Base-by-base conservation (phyloP, 1,140 invertebrate genomes). In the Drosophila ambigua region DNA sequence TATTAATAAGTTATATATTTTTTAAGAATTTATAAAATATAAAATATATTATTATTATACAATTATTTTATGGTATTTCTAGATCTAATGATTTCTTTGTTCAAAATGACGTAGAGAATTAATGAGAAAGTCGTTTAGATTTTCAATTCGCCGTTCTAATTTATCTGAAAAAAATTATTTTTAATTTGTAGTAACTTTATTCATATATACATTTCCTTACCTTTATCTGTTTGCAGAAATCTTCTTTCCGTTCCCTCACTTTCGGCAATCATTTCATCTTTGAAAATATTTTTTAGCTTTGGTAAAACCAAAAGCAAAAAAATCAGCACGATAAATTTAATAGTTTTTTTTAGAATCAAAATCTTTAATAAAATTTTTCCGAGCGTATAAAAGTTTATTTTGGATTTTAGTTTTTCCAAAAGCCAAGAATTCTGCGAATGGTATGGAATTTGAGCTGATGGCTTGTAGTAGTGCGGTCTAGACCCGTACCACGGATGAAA, bases 291-390 rank as follows among this genome's bases (percentile, higher is more conserved):
- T 64, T 94, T 94, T 11, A 96, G 91, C 80, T 95, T 95, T 0
- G 96, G 96, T 54, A 96, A 94, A 65, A 96, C 95, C 7, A 96
- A 85, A 57, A 96, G 82, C 67, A 96, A 92, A 83, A 95, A 96
- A 55, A 96, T 93, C 1, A 96, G 91, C 0, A 95, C 95, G 39
- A 96, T 94, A 83, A 96, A 96, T 81, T 96, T 96, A 15, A 96
- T 94, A 51, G 96, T 94, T 91, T 96, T 95, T 88, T 96, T 96
- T 76, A 96, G 8, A 66, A 96, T 95, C 2, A 96, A 92, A 6
- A 96, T 79, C 84, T 96, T 96, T 8, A 96, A 85, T 45, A 96
- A 61, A 45, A 96, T 94, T 90, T 96, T 96, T 0, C 95, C 95
- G n/a, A 96, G 77, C 0, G 95, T 95, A 45, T 95, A 92, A 5